phyloP scores from a whole-genome alignment of 2,797 vertebrate species.

The Austrolebias charrua region DNA sequence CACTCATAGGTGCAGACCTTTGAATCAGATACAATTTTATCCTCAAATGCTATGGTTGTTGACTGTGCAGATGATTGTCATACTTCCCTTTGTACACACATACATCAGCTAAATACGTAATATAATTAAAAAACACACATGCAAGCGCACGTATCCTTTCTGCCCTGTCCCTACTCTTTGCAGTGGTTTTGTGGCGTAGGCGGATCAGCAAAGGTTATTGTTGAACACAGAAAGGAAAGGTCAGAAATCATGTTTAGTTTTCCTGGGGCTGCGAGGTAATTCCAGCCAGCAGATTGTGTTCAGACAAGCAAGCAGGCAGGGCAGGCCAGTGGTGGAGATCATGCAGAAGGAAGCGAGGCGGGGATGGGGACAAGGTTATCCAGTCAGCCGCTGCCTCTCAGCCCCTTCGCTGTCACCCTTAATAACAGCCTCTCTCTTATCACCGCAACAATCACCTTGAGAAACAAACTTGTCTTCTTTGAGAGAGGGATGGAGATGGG shows the following conservation, averaged over 20 bases:
- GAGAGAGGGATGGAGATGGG: slow-evolving; percentile 58
- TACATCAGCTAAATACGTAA: slow-evolving; percentile 43
- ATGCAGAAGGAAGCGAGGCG: slow-evolving; percentile 73
- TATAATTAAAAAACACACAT: slow-evolving; percentile 14
- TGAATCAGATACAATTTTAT: slow-evolving; percentile 1
- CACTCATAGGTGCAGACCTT: no score
- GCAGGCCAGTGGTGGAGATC: slow-evolving; percentile 69
- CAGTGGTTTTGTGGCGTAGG: slow-evolving; percentile 59
- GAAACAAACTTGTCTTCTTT: slow-evolving; percentile 80
- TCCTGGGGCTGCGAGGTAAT: slow-evolving; percentile 80
- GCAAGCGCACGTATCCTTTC: slow-evolving; percentile 21
- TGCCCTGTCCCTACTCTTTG: slow-evolving; percentile 49
- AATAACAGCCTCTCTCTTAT: slow-evolving; percentile 82
- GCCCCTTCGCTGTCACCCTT: slow-evolving; percentile 81
- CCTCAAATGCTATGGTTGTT: slow-evolving; percentile 6
- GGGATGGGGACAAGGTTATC: slow-evolving; percentile 80
- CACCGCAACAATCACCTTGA: slow-evolving; percentile 82
- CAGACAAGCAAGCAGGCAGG: slow-evolving; percentile 69
- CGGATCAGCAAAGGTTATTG: slow-evolving; percentile 81
- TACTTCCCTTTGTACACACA: slow-evolving; percentile 21
- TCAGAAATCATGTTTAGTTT: slow-evolving; percentile 86
- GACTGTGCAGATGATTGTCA: slow-evolving; percentile 16
- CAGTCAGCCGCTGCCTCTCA: slow-evolving; percentile 75
- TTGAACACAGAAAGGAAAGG: slow-evolving; percentile 84
- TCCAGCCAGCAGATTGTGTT: slow-evolving; percentile 81